Percentiles rank a stretch among this genome's conserved stretches.
phyloP scores from a whole-genome alignment of 2,888 invertebrate species.

The Pharmacophagus antenor region DNA sequence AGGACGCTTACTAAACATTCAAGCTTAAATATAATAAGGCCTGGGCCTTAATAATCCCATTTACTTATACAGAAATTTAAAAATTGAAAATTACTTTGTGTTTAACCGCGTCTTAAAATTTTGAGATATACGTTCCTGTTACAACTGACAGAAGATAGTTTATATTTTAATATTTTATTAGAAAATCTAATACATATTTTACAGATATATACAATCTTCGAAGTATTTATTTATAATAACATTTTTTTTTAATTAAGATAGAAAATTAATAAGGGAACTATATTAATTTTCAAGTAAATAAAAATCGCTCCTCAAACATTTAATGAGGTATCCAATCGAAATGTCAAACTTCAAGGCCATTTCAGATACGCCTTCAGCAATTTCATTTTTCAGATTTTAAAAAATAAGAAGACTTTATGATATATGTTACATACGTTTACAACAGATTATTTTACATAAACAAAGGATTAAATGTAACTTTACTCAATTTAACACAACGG shows the following conservation, averaged over 20 bases:
- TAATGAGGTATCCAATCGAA: neutral
- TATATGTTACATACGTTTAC: neutral
- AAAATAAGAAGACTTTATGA: neutral
- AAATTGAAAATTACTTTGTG: too few relatives aligned
- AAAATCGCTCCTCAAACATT: neutral
- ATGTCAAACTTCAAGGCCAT: conserved; percentile 16
- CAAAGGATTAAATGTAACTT: neutral
- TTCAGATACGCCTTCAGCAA: conserved; percentile 12
- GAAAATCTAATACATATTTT: too few relatives aligned
- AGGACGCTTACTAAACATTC: neutral
- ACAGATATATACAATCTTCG: too few relatives aligned
- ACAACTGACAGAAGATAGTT: neutral
- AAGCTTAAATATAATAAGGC: too few relatives aligned
- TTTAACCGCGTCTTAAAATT: neutral
- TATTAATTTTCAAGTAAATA: neutral
- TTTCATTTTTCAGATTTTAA: conserved; percentile 14
- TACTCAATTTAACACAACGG: neutral
- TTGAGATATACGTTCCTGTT: neutral
- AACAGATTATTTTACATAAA: neutral
- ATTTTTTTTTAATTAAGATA: neutral
- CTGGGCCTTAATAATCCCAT: neutral
- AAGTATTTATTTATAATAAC: too few relatives aligned
- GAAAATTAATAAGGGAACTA: too few relatives aligned
- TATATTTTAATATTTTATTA: neutral
- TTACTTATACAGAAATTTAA: too few relatives aligned